Evolutionary conservation across 53 echinoderm and acorn worm species (phyloP), one percentile per base, ranked within the genome.

Genomic region (Hippasteria phrygiana): DNA sequence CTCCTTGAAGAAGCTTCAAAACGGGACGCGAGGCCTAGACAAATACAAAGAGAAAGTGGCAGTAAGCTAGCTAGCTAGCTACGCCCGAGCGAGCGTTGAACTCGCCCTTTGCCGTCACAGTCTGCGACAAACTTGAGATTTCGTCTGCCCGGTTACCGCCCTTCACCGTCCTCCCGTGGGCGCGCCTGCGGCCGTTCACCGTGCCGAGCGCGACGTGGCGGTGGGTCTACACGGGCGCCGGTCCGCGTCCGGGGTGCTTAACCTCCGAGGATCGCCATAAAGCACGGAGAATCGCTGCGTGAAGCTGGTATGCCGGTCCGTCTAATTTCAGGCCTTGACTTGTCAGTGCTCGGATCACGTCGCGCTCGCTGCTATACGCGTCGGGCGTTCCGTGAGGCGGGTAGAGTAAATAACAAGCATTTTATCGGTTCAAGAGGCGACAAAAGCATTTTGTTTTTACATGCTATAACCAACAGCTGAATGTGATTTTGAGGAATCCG

Each of bases 261-360:
- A 82, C 82, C 82, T 82, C 46, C 64, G 66, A 27, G 4, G 43
- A 82, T 82, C 64, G 66, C 66, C 82, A 64, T 82, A 65, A 33
- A 62, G 56, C 82, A 82, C 82, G 82, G 82, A 82, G 33, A 48
- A 45, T 45, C 82, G 66, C 82, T 66, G 82, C 66, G 82, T 82
- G 75, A 22, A 31, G 82, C 32, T 27, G 1, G n/a, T n/a, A n/a
- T n/a, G n/a, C 56, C 36, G n/a, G 5, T 4, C 62, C 18, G 29
- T 77, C 36, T 26, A 34, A 32, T 54, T 17, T 8, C 31, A 33
- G 77, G 20, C 62, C 42, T 55, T 55, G 78, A 55, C 37, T 37
- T 59, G 59, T 37, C 59, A 22, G 54, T 55, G 29, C 78, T 55
- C 35, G 53, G 17, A 37, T 17, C 7, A 37, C 38, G 27, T 59